These are phyloP conservation scores for Equus quagga DNA, from an alignment of 2,113 vertebrate species.

Conservation along the genomic window DNA sequence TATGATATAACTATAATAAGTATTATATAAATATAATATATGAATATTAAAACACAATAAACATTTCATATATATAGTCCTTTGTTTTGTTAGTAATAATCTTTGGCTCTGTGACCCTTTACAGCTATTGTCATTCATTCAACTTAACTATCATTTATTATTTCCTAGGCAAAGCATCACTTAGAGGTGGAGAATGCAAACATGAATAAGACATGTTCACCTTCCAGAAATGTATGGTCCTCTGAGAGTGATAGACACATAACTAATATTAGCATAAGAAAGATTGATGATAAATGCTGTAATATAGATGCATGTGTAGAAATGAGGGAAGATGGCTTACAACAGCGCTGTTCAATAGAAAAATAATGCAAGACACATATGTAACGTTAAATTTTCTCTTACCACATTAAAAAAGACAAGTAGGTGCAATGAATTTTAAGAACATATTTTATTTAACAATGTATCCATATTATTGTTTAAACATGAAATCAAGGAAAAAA, in stretches of 20 bases:
- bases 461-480: neutral
- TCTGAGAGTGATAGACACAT: neutral
- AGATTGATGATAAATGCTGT: neutral
- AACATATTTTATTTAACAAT: neutral
- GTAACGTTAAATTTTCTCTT: neutral
- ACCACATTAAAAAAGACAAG: neutral
- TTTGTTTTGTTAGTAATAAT: constrained; percentile 52
- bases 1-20: neutral
- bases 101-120: constrained; percentile 14
- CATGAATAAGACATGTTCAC: neutral
- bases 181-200: constrained; percentile 5
- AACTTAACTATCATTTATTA: neutral
- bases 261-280: neutral
- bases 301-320: neutral
- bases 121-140: neutral
- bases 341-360: neutral
- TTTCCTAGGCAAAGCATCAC: constrained; percentile 3
- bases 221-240: constrained; percentile 19
- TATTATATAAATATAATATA: neutral
- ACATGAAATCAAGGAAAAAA: neutral
- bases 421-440: neutral
- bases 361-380: neutral
- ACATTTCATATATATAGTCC: neutral
- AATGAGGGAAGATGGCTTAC: neutral
- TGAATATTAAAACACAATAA: neutral